Conservation (phyloP, 2,797 vertebrate genomes). For the Pangasius sanitwongsei region DNA sequence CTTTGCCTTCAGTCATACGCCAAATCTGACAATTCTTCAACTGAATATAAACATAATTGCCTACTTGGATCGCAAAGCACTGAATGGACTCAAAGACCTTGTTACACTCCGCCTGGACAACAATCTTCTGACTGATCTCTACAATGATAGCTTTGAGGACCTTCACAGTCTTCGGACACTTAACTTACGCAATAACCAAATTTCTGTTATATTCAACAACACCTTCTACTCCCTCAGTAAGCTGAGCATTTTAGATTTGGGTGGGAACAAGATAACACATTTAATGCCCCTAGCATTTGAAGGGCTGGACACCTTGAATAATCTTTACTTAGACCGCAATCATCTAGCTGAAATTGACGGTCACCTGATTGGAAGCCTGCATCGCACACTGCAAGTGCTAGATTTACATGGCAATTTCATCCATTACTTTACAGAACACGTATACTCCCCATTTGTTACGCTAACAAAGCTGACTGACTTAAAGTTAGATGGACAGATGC, state of each 20-base stretch:
- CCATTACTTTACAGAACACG: conserved; percentile 56
- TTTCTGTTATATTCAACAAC: conserved; percentile 77
- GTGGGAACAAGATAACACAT: conserved; percentile 78
- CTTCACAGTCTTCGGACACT: conserved; percentile 73
- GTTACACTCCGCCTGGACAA: conserved; percentile 79
- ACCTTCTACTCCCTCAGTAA: conserved; percentile 70
- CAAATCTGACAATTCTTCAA: conserved; percentile 66
- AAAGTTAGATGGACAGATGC: conserved; percentile 73
- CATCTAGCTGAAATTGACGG: conserved; percentile 70
- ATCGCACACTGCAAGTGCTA: conserved; percentile 72
- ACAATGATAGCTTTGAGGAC: conserved; percentile 69
- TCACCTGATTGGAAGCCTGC: conserved; percentile 61
- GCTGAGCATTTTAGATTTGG: conserved; percentile 79
- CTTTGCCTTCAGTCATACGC: conserved; percentile 69
- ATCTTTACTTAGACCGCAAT: conserved; percentile 84
- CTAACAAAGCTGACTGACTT: conserved; percentile 74
- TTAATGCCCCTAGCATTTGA: conserved; percentile 68
- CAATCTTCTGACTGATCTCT: conserved; percentile 83
- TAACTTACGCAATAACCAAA: conserved; percentile 82
- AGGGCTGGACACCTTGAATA: conserved; percentile 72
- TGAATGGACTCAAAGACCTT: conserved; percentile 70
- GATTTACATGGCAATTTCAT: conserved; percentile 76
- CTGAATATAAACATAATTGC: conserved; percentile 84
- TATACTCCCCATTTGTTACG: conserved; percentile 76
- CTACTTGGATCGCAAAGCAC: conserved; percentile 65